Conservation (phyloP, 2,113 vertebrate genomes). For the Ondatra zibethicus region DNA sequence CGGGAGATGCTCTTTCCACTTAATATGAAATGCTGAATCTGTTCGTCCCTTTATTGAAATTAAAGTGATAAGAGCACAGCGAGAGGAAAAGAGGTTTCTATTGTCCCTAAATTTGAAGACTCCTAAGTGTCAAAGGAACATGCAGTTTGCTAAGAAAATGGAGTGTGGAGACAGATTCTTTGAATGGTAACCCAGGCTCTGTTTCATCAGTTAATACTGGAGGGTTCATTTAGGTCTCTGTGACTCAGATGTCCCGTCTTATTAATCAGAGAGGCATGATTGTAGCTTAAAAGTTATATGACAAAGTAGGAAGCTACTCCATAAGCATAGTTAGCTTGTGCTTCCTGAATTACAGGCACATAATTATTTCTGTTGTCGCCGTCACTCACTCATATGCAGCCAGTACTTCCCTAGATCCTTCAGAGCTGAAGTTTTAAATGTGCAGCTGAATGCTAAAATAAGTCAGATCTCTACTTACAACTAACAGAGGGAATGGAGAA, state of each 20-base stretch:
- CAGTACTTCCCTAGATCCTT: background rate
- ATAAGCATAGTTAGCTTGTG: background rate
- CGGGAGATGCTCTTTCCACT: background rate
- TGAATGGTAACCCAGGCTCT: background rate
- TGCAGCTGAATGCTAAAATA: background rate
- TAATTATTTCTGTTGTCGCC: background rate
- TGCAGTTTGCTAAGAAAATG: background rate
- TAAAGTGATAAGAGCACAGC: background rate
- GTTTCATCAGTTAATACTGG: background rate
- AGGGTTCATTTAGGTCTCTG: background rate
- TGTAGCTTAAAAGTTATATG: background rate
- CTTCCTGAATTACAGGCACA: background rate
- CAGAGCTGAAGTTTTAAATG: background rate
- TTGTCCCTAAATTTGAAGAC: background rate
- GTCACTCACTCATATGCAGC: background rate
- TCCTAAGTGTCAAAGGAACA: background rate
- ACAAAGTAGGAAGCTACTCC: background rate
- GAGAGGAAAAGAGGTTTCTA: background rate
- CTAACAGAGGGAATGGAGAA: background rate
- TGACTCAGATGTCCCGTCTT: background rate
- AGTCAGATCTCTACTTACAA: background rate
- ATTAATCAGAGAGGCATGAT: background rate
- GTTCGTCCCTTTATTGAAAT: background rate
- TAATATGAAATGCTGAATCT: background rate
- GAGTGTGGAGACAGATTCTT: background rate